Base-by-base conservation (phyloP, 1,140 invertebrate genomes). In the Zaprionus nigranus region DNA sequence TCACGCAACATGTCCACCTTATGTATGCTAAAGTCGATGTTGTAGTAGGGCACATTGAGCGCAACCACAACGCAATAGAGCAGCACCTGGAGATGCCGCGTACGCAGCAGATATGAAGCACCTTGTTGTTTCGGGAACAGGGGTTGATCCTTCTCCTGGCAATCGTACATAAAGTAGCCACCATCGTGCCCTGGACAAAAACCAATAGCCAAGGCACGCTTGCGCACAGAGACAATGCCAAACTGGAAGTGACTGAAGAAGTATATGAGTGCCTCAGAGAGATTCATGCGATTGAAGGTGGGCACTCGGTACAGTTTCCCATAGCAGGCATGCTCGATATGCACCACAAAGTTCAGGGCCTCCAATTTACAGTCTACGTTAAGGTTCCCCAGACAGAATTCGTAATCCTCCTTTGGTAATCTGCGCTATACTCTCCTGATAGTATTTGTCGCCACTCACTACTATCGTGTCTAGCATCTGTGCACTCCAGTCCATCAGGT, bases 151-250 rank as follows among this genome's bases (percentile, higher is more conserved):
- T 93, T 93, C 56, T 93, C 93, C 82, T 95, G 94, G 72, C 94
- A 94, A 71, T 95, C 94, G 79, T 93, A 95, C 94, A 95, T 94
- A 71, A 94, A 95, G 78, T 95, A 95, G 15, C 94, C 94, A 11
- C 78, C 78, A 36, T 93, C 93, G 49, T 75, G 73, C 1, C 84
- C 81, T 13, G 81, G 75, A 34, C 84, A 79, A 79, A 93, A 94
- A 1, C 94, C 94, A 77, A 95, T 95, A 11, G 94, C 94, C 51
- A 95, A 86, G 65, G 94, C 93, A 67, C 93, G 93, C 24, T 91
- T 93, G 3, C 93, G 93, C 56, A 93, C 93, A 58, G 91, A 92
- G 26, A 95, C 92, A 12, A 95, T 93, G 2, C 94, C 94, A 53
- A 91, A 83, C 54, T 93, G 83, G 22, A 72, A 91, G 65, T 93